A percentile compares a stretch with the other conserved stretches of the same genome.
phyloP scores from a whole-genome alignment of 2,888 invertebrate species.

The Marronus borbonicus region DNA sequence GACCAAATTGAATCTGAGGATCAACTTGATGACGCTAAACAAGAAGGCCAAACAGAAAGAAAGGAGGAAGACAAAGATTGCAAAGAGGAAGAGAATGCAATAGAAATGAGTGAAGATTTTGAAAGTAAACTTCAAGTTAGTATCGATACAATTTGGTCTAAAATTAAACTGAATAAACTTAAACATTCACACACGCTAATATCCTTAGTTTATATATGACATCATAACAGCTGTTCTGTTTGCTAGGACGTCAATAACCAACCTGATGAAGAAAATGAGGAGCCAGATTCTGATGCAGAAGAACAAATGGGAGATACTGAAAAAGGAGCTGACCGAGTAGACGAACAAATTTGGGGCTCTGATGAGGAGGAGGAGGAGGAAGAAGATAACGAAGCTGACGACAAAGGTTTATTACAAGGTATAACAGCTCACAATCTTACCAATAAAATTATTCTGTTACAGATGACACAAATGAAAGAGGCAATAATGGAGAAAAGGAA shows the following conservation, averaged over 20 bases:
- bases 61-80: constrained; percentile 80
- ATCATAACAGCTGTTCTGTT: constrained; percentile 15
- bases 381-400: constrained; percentile 74
- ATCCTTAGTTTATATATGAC: no score
- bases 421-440: background rate
- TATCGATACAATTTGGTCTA: background rate
- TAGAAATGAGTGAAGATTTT: constrained; percentile 97
- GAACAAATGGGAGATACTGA: constrained; percentile 98
- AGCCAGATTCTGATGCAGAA: constrained; percentile 84
- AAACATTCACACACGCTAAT: no score
- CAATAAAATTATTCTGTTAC: background rate
- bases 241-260: constrained; percentile 77
- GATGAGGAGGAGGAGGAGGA: constrained; percentile 82
- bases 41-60: constrained; percentile 83
- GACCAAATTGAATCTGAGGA: constrained; percentile 92
- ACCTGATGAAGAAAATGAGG: constrained; percentile 75
- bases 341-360: constrained; percentile 88
- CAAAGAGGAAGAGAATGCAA: constrained; percentile 91
- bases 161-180: no score
- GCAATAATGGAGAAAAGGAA: constrained; percentile 74
- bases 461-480: constrained; percentile 67
- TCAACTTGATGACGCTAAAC: constrained; percentile 91
- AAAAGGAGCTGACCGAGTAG: constrained; percentile 85
- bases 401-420: constrained; percentile 48
- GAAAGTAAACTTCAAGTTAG: constrained; percentile 83